Percentiles rank a stretch among this genome's conserved stretches.
phyloP scores from a whole-genome alignment of 2,797 vertebrate species.

The Phaenicophaeus curvirostris region DNA sequence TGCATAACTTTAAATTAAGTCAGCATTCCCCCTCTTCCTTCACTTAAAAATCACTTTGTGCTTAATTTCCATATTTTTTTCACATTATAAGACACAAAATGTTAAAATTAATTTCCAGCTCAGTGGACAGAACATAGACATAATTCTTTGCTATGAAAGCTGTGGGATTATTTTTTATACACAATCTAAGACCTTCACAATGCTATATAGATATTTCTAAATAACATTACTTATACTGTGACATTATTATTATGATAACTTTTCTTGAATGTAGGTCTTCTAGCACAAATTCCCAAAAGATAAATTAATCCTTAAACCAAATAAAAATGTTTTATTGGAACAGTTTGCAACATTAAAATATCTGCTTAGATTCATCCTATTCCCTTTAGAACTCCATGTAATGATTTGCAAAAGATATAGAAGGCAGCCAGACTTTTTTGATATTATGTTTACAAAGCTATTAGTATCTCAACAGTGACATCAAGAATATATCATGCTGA shows the following conservation, averaged over 20 bases:
- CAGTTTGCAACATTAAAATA: not conserved
- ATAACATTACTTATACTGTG: not conserved
- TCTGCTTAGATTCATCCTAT: not conserved
- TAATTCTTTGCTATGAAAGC: not conserved
- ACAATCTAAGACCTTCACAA: not conserved
- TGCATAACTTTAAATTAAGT: not conserved
- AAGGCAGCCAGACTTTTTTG: not conserved
- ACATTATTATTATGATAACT: not conserved
- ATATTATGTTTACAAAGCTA: not conserved
- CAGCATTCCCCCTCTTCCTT: not conserved
- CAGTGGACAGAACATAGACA: not conserved
- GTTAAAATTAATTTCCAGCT: not conserved
- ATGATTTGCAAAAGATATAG: not conserved
- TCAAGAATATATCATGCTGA: not conserved
- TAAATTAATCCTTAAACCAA: conserved; percentile 26
- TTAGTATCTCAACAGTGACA: conserved; percentile 9
- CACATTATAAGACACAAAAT: conserved; percentile 3
- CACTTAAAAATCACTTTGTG: not conserved
- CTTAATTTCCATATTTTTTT: not conserved
- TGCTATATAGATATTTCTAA: not conserved
- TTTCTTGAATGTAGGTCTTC: not conserved
- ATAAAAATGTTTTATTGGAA: conserved; percentile 22
- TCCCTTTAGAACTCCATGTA: not conserved
- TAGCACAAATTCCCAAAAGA: not conserved
- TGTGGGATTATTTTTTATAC: not conserved